These are phyloP conservation scores for Esox niger DNA, from an alignment of 2,113 vertebrate species.

Conservation along the genomic window DNA sequence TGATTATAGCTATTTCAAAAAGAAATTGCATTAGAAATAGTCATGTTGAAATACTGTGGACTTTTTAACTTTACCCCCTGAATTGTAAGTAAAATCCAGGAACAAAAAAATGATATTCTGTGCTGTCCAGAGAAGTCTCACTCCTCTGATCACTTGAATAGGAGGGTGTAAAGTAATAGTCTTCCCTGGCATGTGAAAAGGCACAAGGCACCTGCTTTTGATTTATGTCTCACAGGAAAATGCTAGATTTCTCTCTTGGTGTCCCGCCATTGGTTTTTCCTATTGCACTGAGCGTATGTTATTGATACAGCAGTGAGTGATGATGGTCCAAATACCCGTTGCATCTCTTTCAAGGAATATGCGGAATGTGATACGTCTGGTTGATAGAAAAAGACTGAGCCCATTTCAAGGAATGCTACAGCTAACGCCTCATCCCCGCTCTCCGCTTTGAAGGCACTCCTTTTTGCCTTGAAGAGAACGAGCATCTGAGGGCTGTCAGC, in stretches of 20 bases:
- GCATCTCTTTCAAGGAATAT: constrained; percentile 1
- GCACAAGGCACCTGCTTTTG: background rate
- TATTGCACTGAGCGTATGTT: background rate
- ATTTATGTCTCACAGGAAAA: background rate
- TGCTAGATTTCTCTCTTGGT: background rate
- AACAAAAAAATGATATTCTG: too few species aligned
- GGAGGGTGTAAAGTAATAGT: background rate
- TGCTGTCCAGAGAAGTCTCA: too few species aligned
- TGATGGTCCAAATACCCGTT: background rate
- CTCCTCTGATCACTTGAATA: background rate
- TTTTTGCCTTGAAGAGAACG: background rate
- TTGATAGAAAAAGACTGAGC: background rate
- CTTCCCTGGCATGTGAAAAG: background rate
- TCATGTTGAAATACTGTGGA: background rate
- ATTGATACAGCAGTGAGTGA: background rate
- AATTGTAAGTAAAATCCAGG: background rate
- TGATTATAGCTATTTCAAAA: background rate
- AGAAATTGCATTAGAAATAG: too few species aligned
- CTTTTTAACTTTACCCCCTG: background rate
- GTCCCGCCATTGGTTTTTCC: background rate
- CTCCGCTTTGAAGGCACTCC: background rate
- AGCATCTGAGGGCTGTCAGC: background rate
- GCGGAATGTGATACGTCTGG: background rate
- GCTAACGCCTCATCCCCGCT: background rate
- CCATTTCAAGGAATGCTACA: background rate